These are phyloP conservation scores for Calliphora vomitoria DNA, from an alignment of 2,888 invertebrate species.

Conservation along the genomic window DNA sequence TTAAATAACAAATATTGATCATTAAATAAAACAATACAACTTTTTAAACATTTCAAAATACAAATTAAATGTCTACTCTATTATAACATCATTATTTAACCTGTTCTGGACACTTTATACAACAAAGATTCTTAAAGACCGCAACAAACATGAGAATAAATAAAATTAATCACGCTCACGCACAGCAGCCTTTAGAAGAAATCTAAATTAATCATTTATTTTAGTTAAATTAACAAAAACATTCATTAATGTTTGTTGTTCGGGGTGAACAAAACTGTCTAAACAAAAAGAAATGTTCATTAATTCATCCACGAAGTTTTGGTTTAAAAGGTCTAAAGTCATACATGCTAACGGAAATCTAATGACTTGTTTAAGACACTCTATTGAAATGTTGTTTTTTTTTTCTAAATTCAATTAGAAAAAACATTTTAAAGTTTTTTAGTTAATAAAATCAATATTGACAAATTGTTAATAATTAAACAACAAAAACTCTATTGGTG, in stretches of 20 bases:
- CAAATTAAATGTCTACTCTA: background rate
- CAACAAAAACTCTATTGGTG: conserved; percentile 29
- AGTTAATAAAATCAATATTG: conserved; percentile 50
- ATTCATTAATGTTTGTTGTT: background rate
- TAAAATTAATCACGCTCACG: background rate
- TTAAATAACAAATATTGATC: background rate
- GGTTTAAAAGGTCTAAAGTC: conserved; percentile 26
- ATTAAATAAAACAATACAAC: background rate
- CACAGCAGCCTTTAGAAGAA: conserved; percentile 6
- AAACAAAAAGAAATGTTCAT: conserved; percentile 33
- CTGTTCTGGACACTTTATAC: background rate
- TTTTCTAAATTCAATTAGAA: too few species aligned
- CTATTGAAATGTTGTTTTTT: conserved; percentile 10
- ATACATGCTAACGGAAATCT: background rate
- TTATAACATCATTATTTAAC: background rate
- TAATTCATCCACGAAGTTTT: conserved; percentile 22
- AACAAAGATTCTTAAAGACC: background rate
- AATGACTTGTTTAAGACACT: conserved; percentile 14
- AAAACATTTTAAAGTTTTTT: background rate
- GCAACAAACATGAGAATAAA: too few species aligned
- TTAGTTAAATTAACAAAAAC: background rate
- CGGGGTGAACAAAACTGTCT: conserved; percentile 30
- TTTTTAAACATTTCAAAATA: conserved; percentile 2
- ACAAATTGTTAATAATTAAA: conserved; percentile 53
- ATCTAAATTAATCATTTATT: conserved; percentile 29